Evolutionary conservation across 37 sponge, comb jelly and placozoan species (phyloP).

Genomic region (Agelas oroides): DNA sequence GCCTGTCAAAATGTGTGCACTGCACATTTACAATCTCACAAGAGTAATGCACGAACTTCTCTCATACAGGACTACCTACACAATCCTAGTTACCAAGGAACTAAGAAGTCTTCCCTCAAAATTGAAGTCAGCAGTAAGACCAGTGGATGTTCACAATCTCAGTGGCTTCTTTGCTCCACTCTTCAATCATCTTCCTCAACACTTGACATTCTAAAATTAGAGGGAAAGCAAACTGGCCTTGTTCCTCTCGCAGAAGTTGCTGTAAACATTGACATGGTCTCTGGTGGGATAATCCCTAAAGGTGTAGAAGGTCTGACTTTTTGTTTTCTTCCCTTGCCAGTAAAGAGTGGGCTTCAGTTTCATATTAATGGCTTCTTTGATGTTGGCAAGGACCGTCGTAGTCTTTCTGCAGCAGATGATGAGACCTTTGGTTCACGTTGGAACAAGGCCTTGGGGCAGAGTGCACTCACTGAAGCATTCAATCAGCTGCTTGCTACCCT

Average conservation of each 20-base stretch:
- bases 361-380: conserved; percentile 73
- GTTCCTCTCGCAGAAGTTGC: conserved; percentile 59
- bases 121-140: not conserved
- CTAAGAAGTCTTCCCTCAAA: not conserved
- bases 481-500: conserved; percentile 29
- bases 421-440: conserved; percentile 33
- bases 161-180: conserved; percentile 43
- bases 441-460: conserved; percentile 53
- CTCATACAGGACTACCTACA: no score
- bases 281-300: not conserved
- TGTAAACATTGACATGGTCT: not conserved
- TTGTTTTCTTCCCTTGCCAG: conserved; percentile 72
- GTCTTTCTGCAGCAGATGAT: conserved; percentile 20
- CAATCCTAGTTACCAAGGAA: no score
- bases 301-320: conserved; percentile 27
- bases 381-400: conserved; percentile 58
- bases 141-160: not conserved
- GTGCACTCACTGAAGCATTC: conserved; percentile 49
- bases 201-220: not conserved
- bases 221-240: conserved; percentile 20
- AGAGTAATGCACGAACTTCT: no score
- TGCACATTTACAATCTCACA: no score
- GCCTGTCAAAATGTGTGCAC: not conserved
- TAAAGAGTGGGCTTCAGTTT: conserved; percentile 32
- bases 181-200: not conserved